These are phyloP conservation scores for Philereme vetulata DNA, from an alignment of 2,888 invertebrate genomes.

Conservation along the genomic window DNA sequence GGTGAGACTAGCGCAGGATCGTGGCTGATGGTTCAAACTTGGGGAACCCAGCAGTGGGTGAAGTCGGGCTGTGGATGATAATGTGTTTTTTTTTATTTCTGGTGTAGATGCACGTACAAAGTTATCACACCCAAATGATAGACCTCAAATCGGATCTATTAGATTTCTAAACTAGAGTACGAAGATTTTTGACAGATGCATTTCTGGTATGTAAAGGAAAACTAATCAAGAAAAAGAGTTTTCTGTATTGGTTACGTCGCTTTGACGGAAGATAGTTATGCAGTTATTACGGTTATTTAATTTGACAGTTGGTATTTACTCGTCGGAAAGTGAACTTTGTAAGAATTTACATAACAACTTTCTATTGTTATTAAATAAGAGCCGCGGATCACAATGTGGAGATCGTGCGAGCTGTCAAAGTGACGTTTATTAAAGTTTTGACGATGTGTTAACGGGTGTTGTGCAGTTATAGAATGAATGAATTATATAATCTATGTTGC, in stretches of 20 bases:
- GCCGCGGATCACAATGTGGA: conserved; percentile 9
- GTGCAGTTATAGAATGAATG: neutral
- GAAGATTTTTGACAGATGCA: too few relatives aligned
- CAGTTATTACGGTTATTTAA: conserved; percentile 35
- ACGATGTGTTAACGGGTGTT: neutral
- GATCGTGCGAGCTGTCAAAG: conserved; percentile 24
- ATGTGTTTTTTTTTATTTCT: too few relatives aligned
- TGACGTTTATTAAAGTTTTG: conserved; percentile 17
- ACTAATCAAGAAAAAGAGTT: neutral
- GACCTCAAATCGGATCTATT: too few relatives aligned
- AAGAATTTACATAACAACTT: conserved; percentile 39
- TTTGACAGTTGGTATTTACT: conserved; percentile 38
- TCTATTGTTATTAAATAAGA: conserved; percentile 34
- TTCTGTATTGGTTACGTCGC: conserved; percentile 14
- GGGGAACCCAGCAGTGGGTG: too few relatives aligned
- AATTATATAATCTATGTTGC: too few relatives aligned
- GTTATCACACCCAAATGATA: too few relatives aligned
- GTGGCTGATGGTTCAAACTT: too few relatives aligned
- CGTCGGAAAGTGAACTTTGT: conserved; percentile 33
- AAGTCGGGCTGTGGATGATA: too few relatives aligned
- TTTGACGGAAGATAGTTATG: conserved; percentile 13
- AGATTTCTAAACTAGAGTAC: too few relatives aligned
- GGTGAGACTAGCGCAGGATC: too few relatives aligned
- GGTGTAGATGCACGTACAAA: too few relatives aligned
- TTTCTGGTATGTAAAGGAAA: too few relatives aligned